These are phyloP conservation scores for Pedicia rivosa DNA, from an alignment of 2,888 invertebrate genomes.

Conservation along the genomic window DNA sequence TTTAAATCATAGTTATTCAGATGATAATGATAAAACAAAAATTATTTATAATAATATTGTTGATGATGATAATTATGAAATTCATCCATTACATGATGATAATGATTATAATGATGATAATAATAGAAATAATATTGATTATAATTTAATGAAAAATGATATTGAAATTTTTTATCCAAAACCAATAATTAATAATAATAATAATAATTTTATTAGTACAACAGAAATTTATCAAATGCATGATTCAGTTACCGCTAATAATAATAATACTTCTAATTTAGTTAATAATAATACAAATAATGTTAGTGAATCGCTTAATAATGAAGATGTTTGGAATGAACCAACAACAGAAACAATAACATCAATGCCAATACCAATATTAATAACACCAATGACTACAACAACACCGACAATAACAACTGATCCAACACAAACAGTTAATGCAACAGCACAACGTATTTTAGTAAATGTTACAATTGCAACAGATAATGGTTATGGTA, in stretches of 20 bases:
- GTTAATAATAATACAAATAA: neutral
- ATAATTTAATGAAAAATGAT: constrained; percentile 6
- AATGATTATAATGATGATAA: constrained; percentile 7
- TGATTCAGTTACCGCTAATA: neutral
- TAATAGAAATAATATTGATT: constrained; percentile 9
- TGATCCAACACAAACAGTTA: neutral
- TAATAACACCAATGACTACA: constrained; percentile 13
- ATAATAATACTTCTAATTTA: neutral
- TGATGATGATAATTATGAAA: neutral
- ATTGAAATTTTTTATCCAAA: no score
- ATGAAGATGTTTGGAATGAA: constrained; percentile 15
- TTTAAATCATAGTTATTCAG: constrained; percentile 18
- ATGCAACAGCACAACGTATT: constrained; percentile 37
- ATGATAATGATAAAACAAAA: constrained; percentile 24
- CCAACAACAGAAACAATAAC: constrained; percentile 14
- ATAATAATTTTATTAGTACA: neutral
- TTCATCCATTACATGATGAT: constrained; percentile 3
- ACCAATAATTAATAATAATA: neutral
- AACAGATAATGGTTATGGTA: constrained; percentile 42
- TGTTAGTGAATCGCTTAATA: no score
- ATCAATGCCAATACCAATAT: constrained; percentile 15
- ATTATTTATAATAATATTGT: constrained; percentile 13
- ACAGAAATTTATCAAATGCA: neutral
- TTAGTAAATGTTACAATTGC: constrained; percentile 71
- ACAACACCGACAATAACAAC: neutral